A percentile compares a stretch with the other conserved stretches of the same genome.
Conservation (phyloP, 2,113 vertebrate genomes). For the Aphyosemion australe region DNA sequence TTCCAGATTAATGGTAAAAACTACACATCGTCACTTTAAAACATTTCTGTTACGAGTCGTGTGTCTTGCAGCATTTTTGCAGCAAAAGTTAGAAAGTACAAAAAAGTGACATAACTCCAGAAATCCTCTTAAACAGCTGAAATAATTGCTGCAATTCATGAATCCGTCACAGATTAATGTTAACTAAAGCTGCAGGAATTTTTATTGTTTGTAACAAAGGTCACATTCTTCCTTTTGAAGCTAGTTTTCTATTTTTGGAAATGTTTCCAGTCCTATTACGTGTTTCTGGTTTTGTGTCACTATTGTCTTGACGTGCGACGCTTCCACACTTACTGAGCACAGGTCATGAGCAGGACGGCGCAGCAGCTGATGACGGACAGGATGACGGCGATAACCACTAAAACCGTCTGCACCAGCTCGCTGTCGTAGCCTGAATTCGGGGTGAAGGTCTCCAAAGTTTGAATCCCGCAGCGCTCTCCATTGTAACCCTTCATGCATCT, state of each 20-base stretch:
- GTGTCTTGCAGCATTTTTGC: not conserved
- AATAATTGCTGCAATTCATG: too few relatives aligned
- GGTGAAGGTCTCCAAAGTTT: constrained; percentile 53
- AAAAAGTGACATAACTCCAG: not conserved
- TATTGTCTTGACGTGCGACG: not conserved
- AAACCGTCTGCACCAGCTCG: constrained; percentile 68
- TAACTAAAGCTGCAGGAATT: too few relatives aligned
- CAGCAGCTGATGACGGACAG: constrained; percentile 80
- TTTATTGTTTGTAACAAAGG: too few relatives aligned
- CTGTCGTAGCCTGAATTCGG: not conserved
- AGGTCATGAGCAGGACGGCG: constrained; percentile 78
- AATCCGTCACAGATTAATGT: too few relatives aligned
- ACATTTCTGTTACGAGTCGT: too few relatives aligned
- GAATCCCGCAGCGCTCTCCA: constrained; percentile 78
- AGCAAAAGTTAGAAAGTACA: not conserved
- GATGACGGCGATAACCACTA: constrained; percentile 77
- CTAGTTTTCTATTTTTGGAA: too few relatives aligned
- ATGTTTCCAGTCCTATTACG: too few relatives aligned
- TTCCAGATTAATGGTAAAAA: too few relatives aligned
- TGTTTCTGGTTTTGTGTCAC: too few relatives aligned
- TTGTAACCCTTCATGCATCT: constrained; percentile 79
- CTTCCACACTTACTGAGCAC: constrained; percentile 73
- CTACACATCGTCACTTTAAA: too few relatives aligned
- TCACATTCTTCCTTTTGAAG: too few relatives aligned
- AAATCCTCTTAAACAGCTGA: not conserved